phyloP scores from a whole-genome alignment of 2,797 vertebrate genomes.

The Eidolon dupreanum region DNA sequence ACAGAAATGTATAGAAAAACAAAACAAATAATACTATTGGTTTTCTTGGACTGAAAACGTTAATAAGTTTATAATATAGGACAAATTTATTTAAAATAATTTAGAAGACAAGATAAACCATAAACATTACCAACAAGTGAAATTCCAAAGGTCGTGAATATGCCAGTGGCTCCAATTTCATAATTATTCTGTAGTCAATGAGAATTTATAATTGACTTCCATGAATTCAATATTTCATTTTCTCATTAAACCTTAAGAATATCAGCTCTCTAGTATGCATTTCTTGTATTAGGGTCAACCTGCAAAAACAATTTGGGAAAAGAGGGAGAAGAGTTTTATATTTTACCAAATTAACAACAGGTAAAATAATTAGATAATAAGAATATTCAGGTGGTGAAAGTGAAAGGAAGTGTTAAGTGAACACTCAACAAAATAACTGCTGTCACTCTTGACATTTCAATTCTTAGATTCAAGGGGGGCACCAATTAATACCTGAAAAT shows the following conservation, averaged over 20 bases:
- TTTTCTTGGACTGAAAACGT: not conserved
- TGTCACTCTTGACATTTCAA: conserved; percentile 60
- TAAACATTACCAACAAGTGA: not conserved
- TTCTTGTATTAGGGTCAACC: not conserved
- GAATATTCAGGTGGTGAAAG: conserved; percentile 32
- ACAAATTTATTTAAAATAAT: conserved; percentile 18
- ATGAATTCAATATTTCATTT: not conserved
- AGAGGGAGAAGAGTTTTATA: not conserved
- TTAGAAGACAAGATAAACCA: not conserved
- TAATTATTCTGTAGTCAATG: not conserved
- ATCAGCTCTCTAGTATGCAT: not conserved
- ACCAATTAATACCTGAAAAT: conserved; percentile 74
- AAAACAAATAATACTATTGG: not conserved
- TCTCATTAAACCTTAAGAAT: conserved; percentile 16
- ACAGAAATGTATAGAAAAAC: not conserved
- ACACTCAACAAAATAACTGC: conserved; percentile 44
- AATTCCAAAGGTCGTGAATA: not conserved
- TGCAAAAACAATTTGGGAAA: not conserved
- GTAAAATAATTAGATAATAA: conserved; percentile 45
- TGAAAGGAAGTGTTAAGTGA: conserved; percentile 41
- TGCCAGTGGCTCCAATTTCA: not conserved
- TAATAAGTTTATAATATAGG: not conserved
- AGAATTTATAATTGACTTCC: not conserved
- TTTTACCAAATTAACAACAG: conserved; percentile 9
- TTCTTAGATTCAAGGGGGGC: conserved; percentile 62